phyloP scores from a whole-genome alignment of 2,888 invertebrate species.

The Craniophora ligustri region DNA sequence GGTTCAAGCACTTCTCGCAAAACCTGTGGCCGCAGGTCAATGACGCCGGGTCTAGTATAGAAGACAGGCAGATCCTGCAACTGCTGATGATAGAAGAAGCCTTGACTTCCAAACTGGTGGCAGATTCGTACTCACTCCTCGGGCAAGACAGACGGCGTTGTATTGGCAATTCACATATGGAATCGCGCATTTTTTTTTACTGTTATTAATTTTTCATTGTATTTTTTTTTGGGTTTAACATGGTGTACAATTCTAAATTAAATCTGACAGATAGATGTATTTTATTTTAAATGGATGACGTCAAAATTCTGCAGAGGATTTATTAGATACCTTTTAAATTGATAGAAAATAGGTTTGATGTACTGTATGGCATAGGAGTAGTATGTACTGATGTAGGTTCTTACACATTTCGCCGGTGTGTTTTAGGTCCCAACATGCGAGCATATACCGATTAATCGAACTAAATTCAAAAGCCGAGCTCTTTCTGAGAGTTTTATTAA shows the following conservation, averaged over 20 bases:
- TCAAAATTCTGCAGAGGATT: slow-evolving; percentile 10
- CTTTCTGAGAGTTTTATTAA: too few relatives aligned
- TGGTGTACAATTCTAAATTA: slow-evolving; percentile 1
- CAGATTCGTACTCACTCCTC: slow-evolving; percentile 34
- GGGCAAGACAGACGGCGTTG: slow-evolving; percentile 18
- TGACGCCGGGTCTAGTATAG: slow-evolving; percentile 63
- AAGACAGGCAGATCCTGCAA: slow-evolving; percentile 75
- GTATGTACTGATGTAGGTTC: too few relatives aligned
- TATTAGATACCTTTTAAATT: neutral
- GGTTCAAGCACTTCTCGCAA: slow-evolving; percentile 69
- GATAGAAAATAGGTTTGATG: slow-evolving; percentile 3
- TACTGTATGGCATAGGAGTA: too few relatives aligned
- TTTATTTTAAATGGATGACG: slow-evolving; percentile 8
- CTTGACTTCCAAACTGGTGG: slow-evolving; percentile 47
- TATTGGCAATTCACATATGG: slow-evolving; percentile 22
- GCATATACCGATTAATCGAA: too few relatives aligned
- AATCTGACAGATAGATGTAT: slow-evolving; percentile 5
- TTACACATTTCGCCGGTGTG: too few relatives aligned
- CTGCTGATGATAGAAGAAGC: slow-evolving; percentile 57
- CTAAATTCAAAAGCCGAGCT: too few relatives aligned
- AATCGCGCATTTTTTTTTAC: slow-evolving; percentile 27
- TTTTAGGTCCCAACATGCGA: too few relatives aligned
- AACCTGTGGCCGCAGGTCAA: slow-evolving; percentile 76
- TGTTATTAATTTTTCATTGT: slow-evolving; percentile 7
- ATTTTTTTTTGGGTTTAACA: slow-evolving; percentile 21